Conservation (phyloP, 2,888 invertebrate genomes). For the Cryptocephalus primarius region DNA sequence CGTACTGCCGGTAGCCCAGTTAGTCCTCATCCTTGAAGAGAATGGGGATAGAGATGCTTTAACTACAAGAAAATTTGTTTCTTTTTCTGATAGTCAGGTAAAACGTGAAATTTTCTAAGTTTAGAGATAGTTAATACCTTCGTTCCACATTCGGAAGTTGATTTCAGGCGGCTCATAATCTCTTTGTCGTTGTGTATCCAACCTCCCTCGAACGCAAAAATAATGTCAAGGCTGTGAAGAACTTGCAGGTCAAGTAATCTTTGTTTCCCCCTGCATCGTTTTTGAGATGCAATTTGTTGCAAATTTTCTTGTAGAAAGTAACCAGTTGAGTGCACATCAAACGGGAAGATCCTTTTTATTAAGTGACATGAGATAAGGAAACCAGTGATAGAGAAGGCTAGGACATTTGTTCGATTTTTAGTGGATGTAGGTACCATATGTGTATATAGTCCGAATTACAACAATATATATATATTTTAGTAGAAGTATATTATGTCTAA, state of each 20-base stretch:
- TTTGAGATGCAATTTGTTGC: not conserved
- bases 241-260: conserved; percentile 7
- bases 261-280: conserved; percentile 1
- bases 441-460: conserved; percentile 17
- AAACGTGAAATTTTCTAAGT: not conserved
- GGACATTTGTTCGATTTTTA: conserved; percentile 8
- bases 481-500: conserved; percentile 6
- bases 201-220: not conserved
- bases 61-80: conserved; percentile 14
- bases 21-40: conserved; percentile 2
- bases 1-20: conserved; percentile 49
- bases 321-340: not conserved
- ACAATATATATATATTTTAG: conserved; percentile 6
- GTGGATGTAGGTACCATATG: conserved; percentile 1
- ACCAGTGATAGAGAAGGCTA: conserved; percentile 15
- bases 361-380: conserved; percentile 7
- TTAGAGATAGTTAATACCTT: too few relatives aligned
- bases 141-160: too few relatives aligned
- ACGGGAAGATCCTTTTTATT: not conserved
- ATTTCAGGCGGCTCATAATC: too few relatives aligned
- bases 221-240: conserved; percentile 10
- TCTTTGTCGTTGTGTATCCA: too few relatives aligned
- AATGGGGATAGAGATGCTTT: not conserved
- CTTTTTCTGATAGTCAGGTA: not conserved
- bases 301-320: conserved; percentile 14